Conservation (phyloP, 2,888 invertebrate genomes). For the Osedax frankpressi region DNA sequence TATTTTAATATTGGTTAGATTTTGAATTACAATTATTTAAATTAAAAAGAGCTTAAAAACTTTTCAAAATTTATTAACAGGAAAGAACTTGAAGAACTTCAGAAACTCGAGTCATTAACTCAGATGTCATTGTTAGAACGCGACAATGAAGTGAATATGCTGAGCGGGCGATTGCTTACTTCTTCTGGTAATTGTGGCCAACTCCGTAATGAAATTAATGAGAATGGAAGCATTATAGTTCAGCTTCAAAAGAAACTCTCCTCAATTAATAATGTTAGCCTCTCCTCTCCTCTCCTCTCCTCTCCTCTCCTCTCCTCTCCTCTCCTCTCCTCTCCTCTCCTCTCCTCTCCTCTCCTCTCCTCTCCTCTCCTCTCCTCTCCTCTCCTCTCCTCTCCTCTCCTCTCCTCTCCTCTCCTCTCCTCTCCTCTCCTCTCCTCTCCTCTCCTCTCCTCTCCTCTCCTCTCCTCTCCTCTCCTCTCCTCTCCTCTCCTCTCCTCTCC, state of each 20-base stretch:
- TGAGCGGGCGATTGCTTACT: not conserved
- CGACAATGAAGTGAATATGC: not conserved
- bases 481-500: not conserved
- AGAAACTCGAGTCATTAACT: not conserved
- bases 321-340: too few relatives aligned
- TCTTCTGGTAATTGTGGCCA: not conserved
- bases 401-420: not conserved
- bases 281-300: not conserved
- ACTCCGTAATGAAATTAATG: not conserved
- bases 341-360: not conserved
- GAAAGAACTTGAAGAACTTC: not conserved
- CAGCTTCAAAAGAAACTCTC: not conserved
- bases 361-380: not conserved
- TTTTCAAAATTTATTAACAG: too few relatives aligned
- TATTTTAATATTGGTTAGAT: too few relatives aligned
- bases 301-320: not conserved
- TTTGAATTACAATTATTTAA: too few relatives aligned
- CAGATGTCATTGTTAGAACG: not conserved
- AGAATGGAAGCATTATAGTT: not conserved
- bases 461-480: not conserved
- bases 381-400: not conserved
- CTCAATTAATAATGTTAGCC: not conserved
- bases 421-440: not conserved
- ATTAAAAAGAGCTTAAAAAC: too few relatives aligned
- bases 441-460: not conserved